Conservation (phyloP, 1,140 invertebrate species). For the Drosophila orena region DNA sequence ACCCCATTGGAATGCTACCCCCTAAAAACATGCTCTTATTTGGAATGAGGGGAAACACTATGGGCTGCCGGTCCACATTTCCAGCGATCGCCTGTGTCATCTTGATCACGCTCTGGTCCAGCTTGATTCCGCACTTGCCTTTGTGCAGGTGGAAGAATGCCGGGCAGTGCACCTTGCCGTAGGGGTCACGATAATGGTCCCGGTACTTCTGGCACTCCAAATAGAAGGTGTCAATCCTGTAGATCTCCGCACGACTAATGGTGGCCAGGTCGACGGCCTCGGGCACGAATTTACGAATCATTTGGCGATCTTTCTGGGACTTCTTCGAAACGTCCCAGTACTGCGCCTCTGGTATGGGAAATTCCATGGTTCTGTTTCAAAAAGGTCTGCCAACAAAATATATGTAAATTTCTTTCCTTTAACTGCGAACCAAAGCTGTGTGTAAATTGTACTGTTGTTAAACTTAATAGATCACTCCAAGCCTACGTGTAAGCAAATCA, state of each 20-base stretch:
- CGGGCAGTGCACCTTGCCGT: slow-evolving; percentile 37
- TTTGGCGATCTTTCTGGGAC: slow-evolving; percentile 30
- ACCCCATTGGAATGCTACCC: slow-evolving; percentile 14
- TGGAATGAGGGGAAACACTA: slow-evolving; percentile 49
- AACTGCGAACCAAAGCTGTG: neutral
- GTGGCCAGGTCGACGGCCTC: slow-evolving; percentile 19
- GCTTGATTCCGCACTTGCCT: slow-evolving; percentile 36
- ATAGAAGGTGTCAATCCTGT: slow-evolving; percentile 54
- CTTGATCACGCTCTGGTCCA: slow-evolving; percentile 11
- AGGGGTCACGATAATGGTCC: slow-evolving; percentile 61
- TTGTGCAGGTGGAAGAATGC: slow-evolving; percentile 7
- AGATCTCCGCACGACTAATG: slow-evolving; percentile 34
- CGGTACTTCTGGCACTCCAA: slow-evolving; percentile 58
- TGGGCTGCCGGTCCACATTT: slow-evolving; percentile 45
- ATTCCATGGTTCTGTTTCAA: slow-evolving; percentile 17
- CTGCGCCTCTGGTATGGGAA: slow-evolving; percentile 44
- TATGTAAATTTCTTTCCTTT: neutral
- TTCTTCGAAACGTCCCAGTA: slow-evolving; percentile 51
- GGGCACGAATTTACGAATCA: slow-evolving; percentile 32
- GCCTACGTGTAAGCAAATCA: neutral
- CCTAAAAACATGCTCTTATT: slow-evolving; percentile 22
- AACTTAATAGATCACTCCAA: neutral
- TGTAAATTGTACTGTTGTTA: neutral
- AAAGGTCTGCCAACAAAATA: slow-evolving; percentile 2
- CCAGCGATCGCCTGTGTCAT: slow-evolving; percentile 20